phyloP scores from a whole-genome alignment of 2,113 vertebrate species.

The Pelusios castaneus region DNA sequence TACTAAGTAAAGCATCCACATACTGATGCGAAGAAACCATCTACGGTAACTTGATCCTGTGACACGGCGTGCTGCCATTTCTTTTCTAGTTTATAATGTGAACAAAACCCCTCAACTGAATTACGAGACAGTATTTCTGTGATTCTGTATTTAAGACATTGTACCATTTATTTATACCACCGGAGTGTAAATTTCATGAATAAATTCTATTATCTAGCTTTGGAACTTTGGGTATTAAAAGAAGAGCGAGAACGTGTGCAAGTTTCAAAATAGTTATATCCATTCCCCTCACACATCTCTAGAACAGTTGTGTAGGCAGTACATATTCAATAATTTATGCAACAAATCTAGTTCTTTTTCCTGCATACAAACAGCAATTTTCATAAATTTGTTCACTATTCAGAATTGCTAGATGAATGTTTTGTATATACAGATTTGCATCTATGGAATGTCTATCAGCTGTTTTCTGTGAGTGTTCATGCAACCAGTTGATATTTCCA shows the following conservation, averaged over 20 bases:
- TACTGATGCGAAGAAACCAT: rapidly evolving
- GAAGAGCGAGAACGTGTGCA: rapidly evolving
- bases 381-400: not conserved
- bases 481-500: not conserved
- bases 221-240: constrained; percentile 13
- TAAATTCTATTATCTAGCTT: constrained; percentile 57
- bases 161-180: constrained; percentile 39
- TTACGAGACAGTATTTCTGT: not conserved
- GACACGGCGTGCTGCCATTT: not conserved
- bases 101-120: not conserved
- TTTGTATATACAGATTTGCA: not conserved
- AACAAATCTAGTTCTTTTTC: not conserved
- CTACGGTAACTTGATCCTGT: not conserved
- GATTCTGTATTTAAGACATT: constrained; percentile 11
- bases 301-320: constrained; percentile 1
- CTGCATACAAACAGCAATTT: not conserved
- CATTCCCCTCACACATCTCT: constrained; percentile 15
- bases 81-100: not conserved
- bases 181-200: constrained; percentile 71
- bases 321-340: constrained; percentile 33
- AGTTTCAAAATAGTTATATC: not conserved
- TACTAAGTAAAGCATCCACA: rapidly evolving
- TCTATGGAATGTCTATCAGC: not conserved
- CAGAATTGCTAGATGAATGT: not conserved
- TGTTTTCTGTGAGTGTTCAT: not conserved